phyloP scores from a whole-genome alignment of 2,888 invertebrate species.

The Thereva nobilitata region DNA sequence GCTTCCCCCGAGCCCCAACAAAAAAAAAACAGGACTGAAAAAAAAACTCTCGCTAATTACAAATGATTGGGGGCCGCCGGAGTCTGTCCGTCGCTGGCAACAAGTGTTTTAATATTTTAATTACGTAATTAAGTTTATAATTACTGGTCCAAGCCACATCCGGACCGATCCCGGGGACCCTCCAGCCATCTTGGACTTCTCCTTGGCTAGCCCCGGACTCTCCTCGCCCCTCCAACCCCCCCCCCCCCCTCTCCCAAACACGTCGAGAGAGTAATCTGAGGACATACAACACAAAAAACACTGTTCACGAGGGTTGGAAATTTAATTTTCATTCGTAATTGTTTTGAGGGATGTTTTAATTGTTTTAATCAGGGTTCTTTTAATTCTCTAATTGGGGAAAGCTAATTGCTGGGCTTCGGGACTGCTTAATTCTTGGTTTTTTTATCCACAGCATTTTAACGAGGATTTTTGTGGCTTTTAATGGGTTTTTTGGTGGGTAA shows the following conservation, averaged over 20 bases:
- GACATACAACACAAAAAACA: no score
- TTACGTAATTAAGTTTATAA: conserved; percentile 35
- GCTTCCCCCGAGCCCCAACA: neutral
- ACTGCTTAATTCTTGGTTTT: conserved; percentile 12
- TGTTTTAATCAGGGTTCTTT: neutral
- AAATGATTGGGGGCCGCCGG: neutral
- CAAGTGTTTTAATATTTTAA: conserved; percentile 23
- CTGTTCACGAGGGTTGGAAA: neutral
- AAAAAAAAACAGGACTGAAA: no score
- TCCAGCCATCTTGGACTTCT: neutral
- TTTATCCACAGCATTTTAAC: neutral
- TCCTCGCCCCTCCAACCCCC: no score
- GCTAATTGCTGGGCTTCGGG: conserved; percentile 1
- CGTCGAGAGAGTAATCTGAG: no score
- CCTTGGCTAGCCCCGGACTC: no score
- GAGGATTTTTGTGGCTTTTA: neutral
- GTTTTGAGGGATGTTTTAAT: conserved; percentile 10
- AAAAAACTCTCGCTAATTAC: neutral
- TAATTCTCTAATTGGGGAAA: conserved; percentile 7
- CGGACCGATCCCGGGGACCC: conserved; percentile 2
- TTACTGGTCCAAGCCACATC: conserved; percentile 15
- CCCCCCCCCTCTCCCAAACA: no score
- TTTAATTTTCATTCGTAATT: conserved; percentile 7
- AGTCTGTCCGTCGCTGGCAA: neutral
- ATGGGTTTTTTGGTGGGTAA: neutral